Evolutionary conservation across 2,888 invertebrate species (phyloP).

Genomic region (Mactromeris polynyma): DNA sequence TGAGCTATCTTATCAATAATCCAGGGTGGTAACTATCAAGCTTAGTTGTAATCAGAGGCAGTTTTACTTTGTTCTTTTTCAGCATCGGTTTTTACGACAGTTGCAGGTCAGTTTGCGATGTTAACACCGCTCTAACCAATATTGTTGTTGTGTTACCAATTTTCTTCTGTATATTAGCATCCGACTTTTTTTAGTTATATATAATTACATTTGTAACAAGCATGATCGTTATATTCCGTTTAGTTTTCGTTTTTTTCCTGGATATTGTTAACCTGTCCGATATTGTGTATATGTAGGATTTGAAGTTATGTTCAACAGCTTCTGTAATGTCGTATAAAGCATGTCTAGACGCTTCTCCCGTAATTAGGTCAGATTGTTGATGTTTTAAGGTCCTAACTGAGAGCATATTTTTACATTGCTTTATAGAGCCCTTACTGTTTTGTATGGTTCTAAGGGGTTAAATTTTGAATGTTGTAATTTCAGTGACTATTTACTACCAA

Average conservation of each 20-base stretch:
- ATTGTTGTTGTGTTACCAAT: constrained; percentile 6
- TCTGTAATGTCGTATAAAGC: background rate
- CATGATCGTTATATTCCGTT: background rate
- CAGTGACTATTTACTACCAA: too few species aligned
- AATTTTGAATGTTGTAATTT: too few species aligned
- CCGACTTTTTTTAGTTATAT: background rate
- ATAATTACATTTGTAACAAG: background rate
- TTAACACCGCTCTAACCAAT: background rate
- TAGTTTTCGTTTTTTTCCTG: background rate
- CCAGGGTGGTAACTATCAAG: too few species aligned
- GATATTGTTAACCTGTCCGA: background rate
- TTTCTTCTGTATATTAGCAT: background rate
- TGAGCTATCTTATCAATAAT: too few species aligned
- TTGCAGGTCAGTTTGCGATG: constrained; percentile 75
- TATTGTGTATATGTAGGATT: constrained; percentile 2
- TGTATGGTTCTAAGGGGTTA: too few species aligned
- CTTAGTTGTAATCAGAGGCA: background rate
- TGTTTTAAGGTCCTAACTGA: too few species aligned
- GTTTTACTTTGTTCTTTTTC: constrained; percentile 48
- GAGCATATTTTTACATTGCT: too few species aligned
- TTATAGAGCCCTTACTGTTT: too few species aligned
- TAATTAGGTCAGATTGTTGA: too few species aligned
- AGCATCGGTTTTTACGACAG: constrained; percentile 80
- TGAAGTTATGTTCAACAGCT: background rate
- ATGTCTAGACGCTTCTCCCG: background rate